phyloP scores from a whole-genome alignment of 2,797 vertebrate species.

The Betta splendens region DNA sequence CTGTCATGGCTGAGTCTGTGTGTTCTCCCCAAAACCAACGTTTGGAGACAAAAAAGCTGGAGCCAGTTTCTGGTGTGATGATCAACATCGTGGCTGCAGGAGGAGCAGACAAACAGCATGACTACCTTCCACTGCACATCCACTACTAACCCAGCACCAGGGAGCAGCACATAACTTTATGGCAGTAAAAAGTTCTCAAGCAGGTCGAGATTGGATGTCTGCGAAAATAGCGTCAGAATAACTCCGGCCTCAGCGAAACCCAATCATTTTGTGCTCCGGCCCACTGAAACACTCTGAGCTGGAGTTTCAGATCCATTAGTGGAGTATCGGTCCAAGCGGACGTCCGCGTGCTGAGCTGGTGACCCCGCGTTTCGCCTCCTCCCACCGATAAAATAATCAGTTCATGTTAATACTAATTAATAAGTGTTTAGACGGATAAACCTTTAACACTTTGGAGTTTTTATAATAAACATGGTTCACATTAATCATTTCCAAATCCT shows the following conservation, averaged over 20 bases:
- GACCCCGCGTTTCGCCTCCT: too few species aligned
- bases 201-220: conserved; percentile 60
- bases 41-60: conserved; percentile 30
- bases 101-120: conserved; percentile 20
- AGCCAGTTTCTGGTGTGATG: conserved; percentile 44
- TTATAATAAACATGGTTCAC: conserved; percentile 15
- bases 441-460: not conserved
- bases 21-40: conserved; percentile 44
- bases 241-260: conserved; percentile 56
- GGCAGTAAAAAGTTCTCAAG: conserved; percentile 15
- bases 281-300: conserved; percentile 50
- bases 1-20: conserved; percentile 36
- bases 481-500: conserved; percentile 26
- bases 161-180: conserved; percentile 40
- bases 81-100: conserved; percentile 32
- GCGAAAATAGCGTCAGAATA: conserved; percentile 62
- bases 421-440: not conserved
- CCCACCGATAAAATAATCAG: too few species aligned
- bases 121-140: conserved; percentile 48
- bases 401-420: too few species aligned
- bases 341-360: conserved; percentile 21
- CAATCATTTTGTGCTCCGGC: conserved; percentile 53
- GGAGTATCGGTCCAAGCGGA: conserved; percentile 44
- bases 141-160: conserved; percentile 51
- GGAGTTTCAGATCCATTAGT: conserved; percentile 60